Base-by-base conservation (phyloP, 2,888 invertebrate species). In the Amphimallon solstitiale region DNA sequence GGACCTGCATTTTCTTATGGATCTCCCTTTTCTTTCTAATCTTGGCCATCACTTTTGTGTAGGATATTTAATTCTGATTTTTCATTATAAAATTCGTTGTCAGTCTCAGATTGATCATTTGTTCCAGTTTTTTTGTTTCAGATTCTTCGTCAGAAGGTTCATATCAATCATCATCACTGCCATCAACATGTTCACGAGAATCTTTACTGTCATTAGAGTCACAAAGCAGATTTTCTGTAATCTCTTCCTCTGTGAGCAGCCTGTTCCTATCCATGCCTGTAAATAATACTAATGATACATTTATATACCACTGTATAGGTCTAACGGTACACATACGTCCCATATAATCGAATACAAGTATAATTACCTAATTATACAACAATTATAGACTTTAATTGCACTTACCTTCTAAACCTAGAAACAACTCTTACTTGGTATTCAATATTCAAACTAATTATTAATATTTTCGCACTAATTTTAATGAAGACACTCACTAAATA, bases 81-180 rank as follows among this genome's bases (percentile, higher is more conserved):
- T n/a, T n/a, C n/a, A n/a, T n/a, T n/a, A n/a, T n/a, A 23, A 52
- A 5, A 38, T 56, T 56, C 56, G 14, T 56, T 56, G 38, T 12
- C 37, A 14, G 38, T 38, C 56, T 56, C 38, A 56, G 56, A 56
- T 56, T 38, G 40, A 21, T 56, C 40, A 56, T 38, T 56, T 56
- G 37, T 38, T 56, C 38, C 56, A 38, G 37, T 43, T 56, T 56
- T 38, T 56, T 56, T 38, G 38, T 15, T n/a, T 56, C 56, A 38
- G 37, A 56, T 56, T 56, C 56, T 56, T 56, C 56, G 38, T 15
- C 56, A 56, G 35, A 56, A 56, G 56, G 17, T 56, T 56, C 56
- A 40, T 56, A 35, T 56, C 38, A 56, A 56, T 17, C 40, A 40
- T 40, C 40, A 54, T 54, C 54, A 54, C 54, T 54, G 54, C 23